Conservation (phyloP, 2,888 invertebrate species). For the Tetranychus piercei region DNA sequence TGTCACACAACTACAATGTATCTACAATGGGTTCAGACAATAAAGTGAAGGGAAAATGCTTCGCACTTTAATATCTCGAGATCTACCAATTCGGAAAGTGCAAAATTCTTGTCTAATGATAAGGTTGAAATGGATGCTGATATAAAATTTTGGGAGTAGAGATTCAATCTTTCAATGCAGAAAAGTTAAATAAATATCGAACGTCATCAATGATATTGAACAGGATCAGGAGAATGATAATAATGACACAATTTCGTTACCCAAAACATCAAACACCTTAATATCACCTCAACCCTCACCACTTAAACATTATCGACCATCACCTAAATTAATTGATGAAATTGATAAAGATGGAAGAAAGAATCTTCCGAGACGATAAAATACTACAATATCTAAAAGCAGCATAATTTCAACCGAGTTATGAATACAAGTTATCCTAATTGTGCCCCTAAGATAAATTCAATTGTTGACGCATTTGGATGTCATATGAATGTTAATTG, state of each 20-base stretch:
- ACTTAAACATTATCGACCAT: neutral
- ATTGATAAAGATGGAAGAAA: neutral
- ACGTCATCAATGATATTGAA: too few relatives aligned
- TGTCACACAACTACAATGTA: too few relatives aligned
- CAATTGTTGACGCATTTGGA: conserved; percentile 77
- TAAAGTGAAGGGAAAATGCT: too few relatives aligned
- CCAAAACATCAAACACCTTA: neutral
- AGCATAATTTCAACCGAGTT: neutral
- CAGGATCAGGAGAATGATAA: too few relatives aligned
- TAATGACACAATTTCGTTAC: neutral
- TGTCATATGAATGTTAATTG: conserved; percentile 82
- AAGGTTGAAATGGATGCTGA: too few relatives aligned
- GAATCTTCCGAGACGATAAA: neutral
- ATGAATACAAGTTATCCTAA: conserved; percentile 56
- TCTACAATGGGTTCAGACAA: too few relatives aligned
- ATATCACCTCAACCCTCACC: neutral
- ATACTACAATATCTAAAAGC: neutral
- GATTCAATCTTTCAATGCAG: too few relatives aligned
- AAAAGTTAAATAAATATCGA: too few relatives aligned
- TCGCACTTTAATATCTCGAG: too few relatives aligned
- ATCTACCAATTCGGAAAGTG: too few relatives aligned
- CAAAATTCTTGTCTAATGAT: too few relatives aligned
- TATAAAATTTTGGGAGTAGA: too few relatives aligned
- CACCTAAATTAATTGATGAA: neutral
- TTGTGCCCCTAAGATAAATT: conserved; percentile 41